Evolutionary conservation across 1,140 invertebrate species (phyloP).

Genomic region (Philaenus spumarius): DNA sequence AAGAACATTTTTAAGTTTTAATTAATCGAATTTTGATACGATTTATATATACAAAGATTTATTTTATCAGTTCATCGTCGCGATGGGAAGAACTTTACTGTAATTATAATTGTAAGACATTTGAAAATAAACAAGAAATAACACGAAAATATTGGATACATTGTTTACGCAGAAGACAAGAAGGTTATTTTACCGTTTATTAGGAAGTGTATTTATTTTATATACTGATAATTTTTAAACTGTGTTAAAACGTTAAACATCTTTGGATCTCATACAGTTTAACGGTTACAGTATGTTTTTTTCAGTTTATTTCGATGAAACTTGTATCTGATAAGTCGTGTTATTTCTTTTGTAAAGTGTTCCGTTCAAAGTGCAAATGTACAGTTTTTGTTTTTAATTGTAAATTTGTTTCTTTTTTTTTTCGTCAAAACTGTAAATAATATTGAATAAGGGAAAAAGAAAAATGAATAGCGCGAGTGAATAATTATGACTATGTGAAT

Average conservation of each 20-base stretch:
- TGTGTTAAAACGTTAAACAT: constrained; percentile 1
- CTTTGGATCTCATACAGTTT: constrained; percentile 8
- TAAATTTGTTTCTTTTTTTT: no score
- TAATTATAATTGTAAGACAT: neutral
- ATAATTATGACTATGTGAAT: no score
- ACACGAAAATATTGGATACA: neutral
- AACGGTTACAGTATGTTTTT: neutral
- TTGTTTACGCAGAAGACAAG: neutral
- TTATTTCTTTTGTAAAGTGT: no score
- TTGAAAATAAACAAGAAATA: neutral
- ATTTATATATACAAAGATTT: constrained; percentile 21
- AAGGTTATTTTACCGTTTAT: neutral
- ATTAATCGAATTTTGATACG: constrained; percentile 21
- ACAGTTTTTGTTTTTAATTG: no score
- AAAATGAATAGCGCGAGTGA: no score
- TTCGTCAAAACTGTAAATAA: no score
- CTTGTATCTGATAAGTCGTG: no score
- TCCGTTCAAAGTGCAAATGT: no score
- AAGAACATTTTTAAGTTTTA: constrained; percentile 14
- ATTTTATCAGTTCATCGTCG: neutral
- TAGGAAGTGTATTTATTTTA: neutral
- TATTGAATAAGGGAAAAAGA: no score
- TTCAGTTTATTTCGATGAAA: no score
- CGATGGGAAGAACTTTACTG: neutral
- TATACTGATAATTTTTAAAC: neutral